Base-by-base conservation (phyloP, 2,888 invertebrate genomes). In the Smittia aterrima region DNA sequence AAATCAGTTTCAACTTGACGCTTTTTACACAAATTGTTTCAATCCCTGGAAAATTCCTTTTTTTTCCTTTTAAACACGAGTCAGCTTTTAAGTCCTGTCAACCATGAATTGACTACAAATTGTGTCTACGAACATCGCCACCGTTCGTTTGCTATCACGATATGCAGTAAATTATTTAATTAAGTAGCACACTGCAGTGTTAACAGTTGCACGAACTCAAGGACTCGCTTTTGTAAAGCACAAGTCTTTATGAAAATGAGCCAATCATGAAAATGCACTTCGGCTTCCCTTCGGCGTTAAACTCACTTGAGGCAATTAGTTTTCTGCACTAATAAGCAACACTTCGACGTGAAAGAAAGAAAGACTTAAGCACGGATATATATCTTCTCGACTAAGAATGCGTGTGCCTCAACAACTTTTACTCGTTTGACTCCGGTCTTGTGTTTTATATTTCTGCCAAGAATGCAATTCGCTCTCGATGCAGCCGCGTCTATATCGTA, bases 381-480 rank as follows among this genome's bases (percentile, higher is more conserved):
- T 64, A n/a, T n/a, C n/a, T n/a, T n/a, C 13, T 64, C 64, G 16
- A 24, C 13, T 3, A 4, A 25, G 47, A 70, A 70, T 53, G 68
- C 68, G 68, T 70, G 53, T 70, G n/a, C 68, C 6, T 70, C 68
- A 70, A 53, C 53, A 22, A 25, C 53, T 70, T 70, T 53, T 70
- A 53, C 68, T 53, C 27, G 68, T 53, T 70, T 25, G 53, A 70
- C 68, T 70, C 68, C 1, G 40, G 25, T 38, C 20, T 70, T 27
- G 68, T 70, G 25, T 70, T 70, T 70, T 53, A 25, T 70, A 58
- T 58, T 22, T 22, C 20, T 11, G 53, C 24, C 38, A 70, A 70
- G 53, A 70, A 53, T 70, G 53, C 40, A 40, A 24, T 27, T 70
- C 68, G 24, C 25, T 70, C 53, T 47, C 53, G 24, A 27, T 27